Percentiles rank a stretch among this genome's conserved stretches.
These are phyloP conservation scores for Tupiocoris notatus DNA, from an alignment of 2,888 invertebrate genomes.

Conservation along the genomic window DNA sequence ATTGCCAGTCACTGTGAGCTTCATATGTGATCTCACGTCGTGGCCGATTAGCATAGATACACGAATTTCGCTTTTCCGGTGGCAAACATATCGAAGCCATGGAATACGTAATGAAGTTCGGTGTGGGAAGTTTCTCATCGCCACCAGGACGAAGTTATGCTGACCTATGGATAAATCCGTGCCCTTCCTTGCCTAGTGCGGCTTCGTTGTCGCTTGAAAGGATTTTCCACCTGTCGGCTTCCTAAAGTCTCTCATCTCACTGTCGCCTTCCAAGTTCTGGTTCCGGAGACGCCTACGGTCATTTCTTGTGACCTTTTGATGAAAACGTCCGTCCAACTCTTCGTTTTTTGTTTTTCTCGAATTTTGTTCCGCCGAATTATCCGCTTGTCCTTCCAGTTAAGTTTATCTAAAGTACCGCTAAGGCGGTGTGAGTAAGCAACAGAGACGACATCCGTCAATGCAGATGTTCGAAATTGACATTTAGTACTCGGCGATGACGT, in stretches of 20 bases:
- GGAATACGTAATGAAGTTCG: background rate
- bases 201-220: constrained; percentile 34
- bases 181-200: background rate
- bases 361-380: no score
- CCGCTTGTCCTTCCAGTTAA: no score
- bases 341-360: no score
- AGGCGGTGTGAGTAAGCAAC: no score
- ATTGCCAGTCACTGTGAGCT: no score
- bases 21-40: no score
- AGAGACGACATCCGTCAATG: no score
- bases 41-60: background rate
- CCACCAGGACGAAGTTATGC: constrained; percentile 7
- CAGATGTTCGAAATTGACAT: no score
- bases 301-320: background rate
- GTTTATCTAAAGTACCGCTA: no score
- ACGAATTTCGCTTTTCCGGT: background rate
- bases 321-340: no score
- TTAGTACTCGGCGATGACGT: no score
- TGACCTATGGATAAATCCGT: constrained; percentile 15
- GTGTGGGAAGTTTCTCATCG: no score
- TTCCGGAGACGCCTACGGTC: background rate
- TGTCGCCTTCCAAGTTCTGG: background rate
- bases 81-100: background rate
- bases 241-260: background rate
- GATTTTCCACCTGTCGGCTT: constrained; percentile 30